Evolutionary conservation across 2,888 invertebrate genomes (phyloP), one percentile per base, ranked within the genome.

Genomic region (Hirtodrosophila confusa): DNA sequence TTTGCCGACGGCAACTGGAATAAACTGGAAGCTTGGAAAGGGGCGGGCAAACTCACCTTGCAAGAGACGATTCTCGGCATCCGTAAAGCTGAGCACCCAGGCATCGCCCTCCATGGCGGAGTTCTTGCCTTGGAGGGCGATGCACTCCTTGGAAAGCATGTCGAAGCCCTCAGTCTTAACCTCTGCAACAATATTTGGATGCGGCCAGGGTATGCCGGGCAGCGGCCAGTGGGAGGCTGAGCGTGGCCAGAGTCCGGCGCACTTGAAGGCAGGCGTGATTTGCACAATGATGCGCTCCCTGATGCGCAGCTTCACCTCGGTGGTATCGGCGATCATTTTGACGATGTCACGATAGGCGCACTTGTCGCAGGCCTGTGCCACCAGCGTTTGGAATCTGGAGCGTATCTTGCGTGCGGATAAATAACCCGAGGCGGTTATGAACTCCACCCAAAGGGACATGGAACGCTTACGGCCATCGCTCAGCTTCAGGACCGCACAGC

Each of bases 391-490:
- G 92, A 99, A 98, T 10, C 98, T 93, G 43, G 98, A 97, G 61
- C 98, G 94, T 82, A 98, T 98, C 92, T 98, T 98, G 41, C 98
- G 93, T n/a, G 98, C 98, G 0, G 97, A 97, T 56, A 98, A 92
- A 91, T 98, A 98, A 4, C 98, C 98, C 4, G 97, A 97, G 7
- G 98, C 98, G 4, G 98, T 98, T 90, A 98, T 98, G 93, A 98
- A 98, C 92, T 98, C 98, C 54, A 98, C 98, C 98, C 98, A 98
- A 17, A 98, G 93, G 4, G 98, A 98, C 98, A 98, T 98, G 84
- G 98, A 98, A 56, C 98, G 94, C 91, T 98, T 98, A 73, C 98
- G 94, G 70, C 98, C 98, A 93, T 98, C 98, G 93, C 97, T 97
- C 37, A 98, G 93, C 91, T 98, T 98, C 47, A 98, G 93, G 47